These are phyloP conservation scores for Eurosta solidaginis DNA, from an alignment of 1,140 invertebrate species.

Conservation along the genomic window DNA sequence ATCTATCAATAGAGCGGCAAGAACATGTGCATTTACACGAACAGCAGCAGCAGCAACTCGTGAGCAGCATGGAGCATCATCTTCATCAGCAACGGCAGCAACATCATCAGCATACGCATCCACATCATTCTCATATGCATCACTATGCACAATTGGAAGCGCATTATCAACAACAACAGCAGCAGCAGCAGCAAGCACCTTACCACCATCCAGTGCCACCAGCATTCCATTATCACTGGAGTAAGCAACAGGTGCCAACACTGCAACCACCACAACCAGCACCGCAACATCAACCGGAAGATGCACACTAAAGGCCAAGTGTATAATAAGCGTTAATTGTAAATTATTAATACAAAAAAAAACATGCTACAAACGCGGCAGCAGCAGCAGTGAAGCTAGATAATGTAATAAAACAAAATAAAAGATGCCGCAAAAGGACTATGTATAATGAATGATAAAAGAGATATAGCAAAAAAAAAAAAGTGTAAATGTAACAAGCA, in stretches of 20 bases:
- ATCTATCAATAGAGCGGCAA: neutral
- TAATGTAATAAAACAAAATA: neutral
- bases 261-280: neutral
- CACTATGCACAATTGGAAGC: neutral
- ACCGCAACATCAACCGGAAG: constrained; percentile 1
- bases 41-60: neutral
- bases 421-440: too few relatives aligned
- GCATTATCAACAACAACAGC: constrained; percentile 5
- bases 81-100: neutral
- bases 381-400: neutral
- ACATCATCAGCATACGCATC: constrained; percentile 1
- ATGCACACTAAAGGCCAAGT: neutral
- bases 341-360: neutral
- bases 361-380: neutral
- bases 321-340: neutral
- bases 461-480: too few relatives aligned
- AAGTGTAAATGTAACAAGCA: neutral
- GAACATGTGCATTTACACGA: neutral
- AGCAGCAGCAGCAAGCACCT: neutral
- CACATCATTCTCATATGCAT: neutral
- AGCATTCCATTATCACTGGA: constrained; percentile 28
- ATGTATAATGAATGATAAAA: neutral
- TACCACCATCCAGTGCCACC: neutral
- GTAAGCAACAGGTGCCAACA: neutral
- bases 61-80: constrained; percentile 2